Evolutionary conservation across 2,797 vertebrate genomes (phyloP).

Genomic region (Varecia variegata): DNA sequence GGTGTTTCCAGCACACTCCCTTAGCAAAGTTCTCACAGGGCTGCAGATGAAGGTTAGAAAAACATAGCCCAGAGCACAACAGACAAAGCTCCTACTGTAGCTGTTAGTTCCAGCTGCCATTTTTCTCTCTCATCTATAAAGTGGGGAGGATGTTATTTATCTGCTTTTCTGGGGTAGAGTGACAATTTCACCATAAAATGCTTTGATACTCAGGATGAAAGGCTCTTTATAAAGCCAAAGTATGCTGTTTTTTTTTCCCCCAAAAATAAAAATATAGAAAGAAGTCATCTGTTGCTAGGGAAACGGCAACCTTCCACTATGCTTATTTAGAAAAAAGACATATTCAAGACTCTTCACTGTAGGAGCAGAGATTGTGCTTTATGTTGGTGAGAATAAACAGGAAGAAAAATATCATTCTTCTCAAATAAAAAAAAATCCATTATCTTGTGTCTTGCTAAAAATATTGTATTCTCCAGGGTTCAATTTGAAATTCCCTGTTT

Average conservation of each 20-base stretch:
- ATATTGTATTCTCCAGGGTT: constrained; percentile 56
- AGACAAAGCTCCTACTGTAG: background rate
- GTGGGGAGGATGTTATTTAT: constrained; percentile 21
- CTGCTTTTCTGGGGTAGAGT: constrained; percentile 49
- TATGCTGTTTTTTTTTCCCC: background rate
- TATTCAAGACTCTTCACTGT: constrained; percentile 58
- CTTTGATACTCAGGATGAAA: constrained; percentile 68
- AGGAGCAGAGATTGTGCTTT: constrained; percentile 49
- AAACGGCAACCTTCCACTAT: constrained; percentile 73
- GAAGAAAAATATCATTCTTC: constrained; percentile 35
- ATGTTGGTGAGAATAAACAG: constrained; percentile 61
- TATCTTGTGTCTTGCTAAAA: constrained; percentile 57
- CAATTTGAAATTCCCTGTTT: background rate
- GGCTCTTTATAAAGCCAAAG: constrained; percentile 59
- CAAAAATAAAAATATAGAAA: constrained; percentile 68
- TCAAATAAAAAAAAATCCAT: constrained; percentile 39
- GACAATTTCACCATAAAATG: constrained; percentile 65
- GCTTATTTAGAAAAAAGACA: constrained; percentile 70
- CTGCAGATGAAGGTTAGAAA: background rate
- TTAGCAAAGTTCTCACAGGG: background rate
- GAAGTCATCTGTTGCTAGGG: constrained; percentile 78
- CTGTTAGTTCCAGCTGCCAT: background rate
- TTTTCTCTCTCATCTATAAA: background rate
- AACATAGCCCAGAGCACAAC: background rate
- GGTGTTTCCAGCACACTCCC: background rate